Evolutionary conservation across 1,140 invertebrate genomes (phyloP), one percentile per base, ranked within the genome.

Genomic region (Pachypeltis micranthus): DNA sequence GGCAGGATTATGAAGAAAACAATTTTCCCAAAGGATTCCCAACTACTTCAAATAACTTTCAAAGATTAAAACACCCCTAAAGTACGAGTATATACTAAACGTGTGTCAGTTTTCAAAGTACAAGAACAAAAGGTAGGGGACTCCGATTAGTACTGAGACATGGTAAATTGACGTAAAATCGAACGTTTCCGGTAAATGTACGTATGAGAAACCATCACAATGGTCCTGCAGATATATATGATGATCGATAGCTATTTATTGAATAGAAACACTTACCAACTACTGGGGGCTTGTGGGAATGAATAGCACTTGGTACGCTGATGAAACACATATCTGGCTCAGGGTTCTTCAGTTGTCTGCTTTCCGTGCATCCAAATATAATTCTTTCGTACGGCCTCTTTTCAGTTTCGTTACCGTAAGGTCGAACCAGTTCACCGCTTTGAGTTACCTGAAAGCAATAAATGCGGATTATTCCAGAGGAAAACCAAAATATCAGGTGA

Each of bases 201-300:
- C n/a, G n/a, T n/a, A n/a, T n/a, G n/a, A n/a, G n/a, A n/a, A n/a
- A n/a, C n/a, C n/a, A n/a, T n/a, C n/a, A n/a, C n/a, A n/a, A n/a
- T n/a, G n/a, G n/a, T n/a, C 65, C 63, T 55, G 63, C 67, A 3
- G 51, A 63, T 21, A 24, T 57, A 47, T 64, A 63, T 65, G 44
- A 19, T 19, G 23, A 39, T 63, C 27, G 61, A 16, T 39, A 1
- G 55, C 26, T 39, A 63, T 66, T 28, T 31, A 64, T 19, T 26
- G 39, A 12, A 65, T 54, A 63, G 31, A 65, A 28, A 56, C 63
- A 66, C 39, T 59, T 73, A 79, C 81, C 78, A 68, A 74, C 67
- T 29, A 93, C 70, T 3, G 87, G 86, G 58, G 91, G 91, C 76
- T 96, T 96, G 70, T 93, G 90, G 10, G 92, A 96, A 78, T 96